Evolutionary conservation across 2,888 invertebrate species (phyloP), one percentile per base, ranked within the genome.

Genomic region (Steinernema scapterisci): DNA sequence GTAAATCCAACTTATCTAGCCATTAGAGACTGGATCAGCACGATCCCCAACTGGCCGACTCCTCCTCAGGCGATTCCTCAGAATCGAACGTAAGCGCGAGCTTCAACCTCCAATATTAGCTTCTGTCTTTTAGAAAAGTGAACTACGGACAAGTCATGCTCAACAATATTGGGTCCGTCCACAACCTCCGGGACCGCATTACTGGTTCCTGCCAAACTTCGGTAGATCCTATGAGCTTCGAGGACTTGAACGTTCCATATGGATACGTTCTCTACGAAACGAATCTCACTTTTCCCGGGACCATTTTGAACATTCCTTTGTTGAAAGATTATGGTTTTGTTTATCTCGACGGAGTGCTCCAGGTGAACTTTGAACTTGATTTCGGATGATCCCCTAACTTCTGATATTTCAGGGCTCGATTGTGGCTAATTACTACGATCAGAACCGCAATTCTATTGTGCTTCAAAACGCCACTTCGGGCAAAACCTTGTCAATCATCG

Each of bases 401-500:
- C 9, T 38, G 38, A 6, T 9, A 38, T 38, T 38, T 38, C 38
- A 38, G 38, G 38, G 38, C 38, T 38, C 38, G 3, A 38, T 38
- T 9, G 38, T 38, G 38, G 38, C 38, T 9, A 38, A 38, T 9
- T 38, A 38, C 38, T 38, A 38, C 38, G 38, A 38, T 9, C 38
- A 38, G 38, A 38, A 9, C 9, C 38, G 38, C 38, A 38, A 38
- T 38, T 38, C 38, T 3, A 38, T 38, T 9, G 38, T 38, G 3
- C 38, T 38, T 38, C 3, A 38, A 9, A 38, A 63, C 21, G 75
- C 73, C 11, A 46, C 46, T 6, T 45, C 74, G 3, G 75, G 79
- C 11, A 52, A 76, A 43, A 54, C 9, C 84, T 78, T 78, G 21
- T 76, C 79, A 13, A 85, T 91, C 54, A 80, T 91, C 21, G 90